Evolutionary conservation across 2,888 invertebrate species (phyloP), one percentile per base, ranked within the genome.

Genomic region (Drosophila pseudotakahashii): DNA sequence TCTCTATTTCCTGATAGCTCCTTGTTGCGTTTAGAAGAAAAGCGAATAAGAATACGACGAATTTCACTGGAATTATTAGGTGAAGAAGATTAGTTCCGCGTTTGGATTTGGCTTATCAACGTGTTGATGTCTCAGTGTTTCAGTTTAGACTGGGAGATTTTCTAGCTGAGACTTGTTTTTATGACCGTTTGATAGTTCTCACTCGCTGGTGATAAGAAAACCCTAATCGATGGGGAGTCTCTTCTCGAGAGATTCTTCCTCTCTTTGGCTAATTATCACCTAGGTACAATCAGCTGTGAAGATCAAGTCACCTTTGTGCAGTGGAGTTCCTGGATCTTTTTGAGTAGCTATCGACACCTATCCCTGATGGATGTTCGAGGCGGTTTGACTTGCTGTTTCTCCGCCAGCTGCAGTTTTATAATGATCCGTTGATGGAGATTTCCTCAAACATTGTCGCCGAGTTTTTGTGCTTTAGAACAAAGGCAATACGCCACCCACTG

Each of bases 401-500:
- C 45, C 23, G 34, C 32, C 39, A 26, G 7, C 66, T 66, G 66
- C 64, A 66, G 64, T 66, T 66, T 66, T 66, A 66, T 66, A 66
- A 66, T 52, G 37, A 39, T 66, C 34, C 66, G 45, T 11, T 23
- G 37, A 9, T 16, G 47, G 60, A 23, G 32, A 58, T 66, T 66
- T 63, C 69, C 68, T 34, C 57, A 68, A 68, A 68, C 48, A 67
- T 41, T 50, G 48, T 41, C 44, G 23, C 48, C 64, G 11, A 37
- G 68, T 68, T 68, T 53, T 68, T 68, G 51, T 64, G 30, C 32
- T 45, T 26, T 36, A 3, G 58, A 52, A 70, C 69, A 70, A 70
- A 70, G 69, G 48, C 68, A 16, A 2, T 19, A 16, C 7, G 45
- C 32, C 61, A 42, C 36, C 50, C 39, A 42, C 55, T 10, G 11